Percentiles rank a stretch among this genome's conserved stretches.
Evolutionary conservation across 1,140 invertebrate genomes (phyloP).

Genomic region (Zaprionus vittiger): DNA sequence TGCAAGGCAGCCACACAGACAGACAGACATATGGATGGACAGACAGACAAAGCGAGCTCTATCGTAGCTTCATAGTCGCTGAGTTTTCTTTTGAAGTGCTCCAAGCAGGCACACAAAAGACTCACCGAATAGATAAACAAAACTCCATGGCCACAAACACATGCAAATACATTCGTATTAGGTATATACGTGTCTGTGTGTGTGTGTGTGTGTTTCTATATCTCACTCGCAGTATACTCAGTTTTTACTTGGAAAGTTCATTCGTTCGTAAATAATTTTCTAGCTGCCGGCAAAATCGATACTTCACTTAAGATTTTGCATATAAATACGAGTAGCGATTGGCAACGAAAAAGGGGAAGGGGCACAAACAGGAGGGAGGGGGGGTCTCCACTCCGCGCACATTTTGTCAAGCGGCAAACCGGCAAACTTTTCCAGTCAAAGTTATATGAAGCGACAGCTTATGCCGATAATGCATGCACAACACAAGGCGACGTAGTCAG

Average conservation of each 20-base stretch:
- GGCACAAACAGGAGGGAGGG: background rate
- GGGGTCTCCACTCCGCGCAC: slow-evolving; percentile 16
- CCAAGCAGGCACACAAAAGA: slow-evolving; percentile 49
- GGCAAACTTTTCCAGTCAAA: slow-evolving; percentile 69
- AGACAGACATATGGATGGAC: background rate
- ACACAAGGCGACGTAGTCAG: slow-evolving; percentile 7
- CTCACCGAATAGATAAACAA: slow-evolving; percentile 67
- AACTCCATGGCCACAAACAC: slow-evolving; percentile 58
- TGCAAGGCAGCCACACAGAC: background rate
- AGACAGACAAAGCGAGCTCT: slow-evolving; percentile 22
- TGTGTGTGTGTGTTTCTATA: slow-evolving; percentile 11
- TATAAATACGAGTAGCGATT: slow-evolving; percentile 42
- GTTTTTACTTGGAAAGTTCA: slow-evolving; percentile 66
- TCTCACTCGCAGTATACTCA: slow-evolving; percentile 9
- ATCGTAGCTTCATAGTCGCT: slow-evolving; percentile 38
- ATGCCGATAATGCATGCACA: slow-evolving; percentile 70
- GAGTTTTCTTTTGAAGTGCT: slow-evolving; percentile 58
- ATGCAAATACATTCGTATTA: slow-evolving; percentile 49
- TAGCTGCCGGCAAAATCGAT: slow-evolving; percentile 75
- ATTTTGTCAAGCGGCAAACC: slow-evolving; percentile 67
- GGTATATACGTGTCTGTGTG: background rate
- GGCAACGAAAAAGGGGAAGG: background rate
- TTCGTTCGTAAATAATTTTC: slow-evolving; percentile 80
- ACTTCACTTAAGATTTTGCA: slow-evolving; percentile 79
- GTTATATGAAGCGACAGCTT: slow-evolving; percentile 66